A percentile compares a stretch with the other conserved stretches of the same genome.
Evolutionary conservation across 2,888 invertebrate species (phyloP).

Genomic region (Tenthredo distinguenda): DNA sequence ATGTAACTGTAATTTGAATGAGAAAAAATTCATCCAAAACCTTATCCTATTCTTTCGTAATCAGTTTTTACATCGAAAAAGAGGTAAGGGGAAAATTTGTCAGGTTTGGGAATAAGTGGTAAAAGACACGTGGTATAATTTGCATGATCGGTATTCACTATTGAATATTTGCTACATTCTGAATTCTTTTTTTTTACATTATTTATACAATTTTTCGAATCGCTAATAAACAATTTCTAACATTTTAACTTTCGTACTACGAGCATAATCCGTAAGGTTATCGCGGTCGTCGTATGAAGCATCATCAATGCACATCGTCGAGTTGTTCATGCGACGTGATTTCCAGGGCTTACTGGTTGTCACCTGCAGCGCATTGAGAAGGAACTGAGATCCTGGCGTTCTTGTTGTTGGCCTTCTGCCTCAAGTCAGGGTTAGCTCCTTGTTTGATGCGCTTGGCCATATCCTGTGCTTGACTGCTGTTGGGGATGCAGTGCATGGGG

Average conservation of each 20-base stretch:
- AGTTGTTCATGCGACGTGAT: not conserved
- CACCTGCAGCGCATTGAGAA: slow-evolving; percentile 74
- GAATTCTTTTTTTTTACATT: not conserved
- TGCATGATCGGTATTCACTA: not conserved
- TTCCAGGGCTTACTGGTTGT: not conserved
- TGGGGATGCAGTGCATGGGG: slow-evolving; percentile 77
- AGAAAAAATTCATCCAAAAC: slow-evolving; percentile 56
- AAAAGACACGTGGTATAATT: not conserved
- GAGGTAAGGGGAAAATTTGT: not conserved
- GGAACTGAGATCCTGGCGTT: slow-evolving; percentile 75
- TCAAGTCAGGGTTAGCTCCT: slow-evolving; percentile 80
- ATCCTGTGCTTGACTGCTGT: slow-evolving; percentile 58
- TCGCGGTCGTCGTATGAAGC: not conserved
- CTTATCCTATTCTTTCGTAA: not conserved
- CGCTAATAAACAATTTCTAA: not conserved
- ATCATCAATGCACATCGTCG: slow-evolving; percentile 11
- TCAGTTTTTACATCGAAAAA: not conserved
- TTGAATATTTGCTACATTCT: slow-evolving; percentile 18
- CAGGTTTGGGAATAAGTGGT: not conserved
- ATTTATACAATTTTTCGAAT: not conserved
- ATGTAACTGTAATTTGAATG: slow-evolving; percentile 70
- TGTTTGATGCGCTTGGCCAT: slow-evolving; percentile 76
- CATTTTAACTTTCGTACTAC: not conserved
- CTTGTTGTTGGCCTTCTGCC: slow-evolving; percentile 75
- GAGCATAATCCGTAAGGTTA: not conserved